phyloP scores from a whole-genome alignment of 2,888 invertebrate species.

The Caenorhabditis afra region DNA sequence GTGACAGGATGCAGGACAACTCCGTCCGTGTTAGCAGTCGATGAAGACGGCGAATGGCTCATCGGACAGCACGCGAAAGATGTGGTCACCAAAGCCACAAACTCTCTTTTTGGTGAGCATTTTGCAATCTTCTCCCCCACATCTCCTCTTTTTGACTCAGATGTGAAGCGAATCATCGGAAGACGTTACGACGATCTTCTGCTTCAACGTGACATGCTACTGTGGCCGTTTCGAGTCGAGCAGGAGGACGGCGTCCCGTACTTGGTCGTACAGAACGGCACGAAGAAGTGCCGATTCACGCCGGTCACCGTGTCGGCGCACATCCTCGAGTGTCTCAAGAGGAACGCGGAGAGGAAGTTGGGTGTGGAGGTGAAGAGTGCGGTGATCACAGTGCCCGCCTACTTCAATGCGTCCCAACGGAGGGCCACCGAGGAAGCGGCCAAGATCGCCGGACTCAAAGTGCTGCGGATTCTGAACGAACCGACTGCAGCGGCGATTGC shows the following conservation, averaged over 20 bases:
- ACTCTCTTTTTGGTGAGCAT: constrained; percentile 45
- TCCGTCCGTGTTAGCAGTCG: constrained; percentile 55
- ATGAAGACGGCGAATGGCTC: constrained; percentile 56
- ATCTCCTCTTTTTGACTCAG: constrained; percentile 5
- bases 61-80: constrained; percentile 60
- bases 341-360: constrained; percentile 54
- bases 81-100: constrained; percentile 34
- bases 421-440: constrained; percentile 57
- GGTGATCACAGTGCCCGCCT: constrained; percentile 63
- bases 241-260: constrained; percentile 34
- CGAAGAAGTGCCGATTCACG: constrained; percentile 23
- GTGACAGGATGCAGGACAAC: constrained; percentile 50
- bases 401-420: constrained; percentile 58
- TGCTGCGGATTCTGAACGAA: constrained; percentile 56
- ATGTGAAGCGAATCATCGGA: constrained; percentile 58
- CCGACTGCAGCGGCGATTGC: constrained; percentile 60
- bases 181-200: constrained; percentile 50
- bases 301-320: constrained; percentile 40
- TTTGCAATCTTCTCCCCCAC: background rate
- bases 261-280: constrained; percentile 32
- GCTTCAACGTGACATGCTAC: constrained; percentile 50
- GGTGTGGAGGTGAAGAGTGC: constrained; percentile 48
- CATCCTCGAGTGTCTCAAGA: constrained; percentile 46
- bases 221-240: constrained; percentile 56
- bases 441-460: constrained; percentile 44